Base-by-base conservation (phyloP, 2,888 invertebrate genomes). In the Dasypolia templi region DNA sequence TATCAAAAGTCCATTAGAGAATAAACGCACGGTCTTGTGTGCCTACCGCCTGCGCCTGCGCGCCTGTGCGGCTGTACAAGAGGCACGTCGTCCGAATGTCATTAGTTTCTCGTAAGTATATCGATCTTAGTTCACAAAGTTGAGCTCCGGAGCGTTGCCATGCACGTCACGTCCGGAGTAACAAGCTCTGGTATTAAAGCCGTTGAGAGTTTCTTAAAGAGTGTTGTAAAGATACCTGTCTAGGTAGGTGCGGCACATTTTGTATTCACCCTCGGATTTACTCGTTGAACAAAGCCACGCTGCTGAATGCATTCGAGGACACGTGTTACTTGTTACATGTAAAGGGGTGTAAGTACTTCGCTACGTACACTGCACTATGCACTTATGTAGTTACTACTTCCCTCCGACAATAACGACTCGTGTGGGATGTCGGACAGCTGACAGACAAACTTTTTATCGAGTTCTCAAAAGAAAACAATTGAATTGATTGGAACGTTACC, bases 1-100 rank as follows among this genome's bases (percentile, higher is more conserved):
- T 74, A 85, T 84, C 85, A 85, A 85, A 84, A 86, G 44, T 82
- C 82, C 79, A 87, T 86, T 87, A 87, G 75, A 79, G 76, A 72
- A 74, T 78, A 77, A 75, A 58, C 56, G 84, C 61, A 49, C 69
- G 59, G 67, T 55, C 32, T 39, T 22, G 46, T 44, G 69, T 29
- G 46, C 22, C 35, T 6, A 0, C 46, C 29, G 22, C 19, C 12
- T 4, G 5, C 42, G 44, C 44, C 44, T 17, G 44, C 14, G 46
- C 19, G 49, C 17, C 22, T 7, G 22, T 19, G 5, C n/a, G 63
- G 11, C n/a, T n/a, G 22, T 14, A 3, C 56, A 2, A 26, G 32
- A 44, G 58, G 58, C 56, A 56, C 69, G 64, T 68, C 75, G 42
- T 42, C 44, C 75, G 79, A 64, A 63, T 75, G 83, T 62, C 81